Conservation (phyloP, 2,113 vertebrate species). For the Colinus virginianus region DNA sequence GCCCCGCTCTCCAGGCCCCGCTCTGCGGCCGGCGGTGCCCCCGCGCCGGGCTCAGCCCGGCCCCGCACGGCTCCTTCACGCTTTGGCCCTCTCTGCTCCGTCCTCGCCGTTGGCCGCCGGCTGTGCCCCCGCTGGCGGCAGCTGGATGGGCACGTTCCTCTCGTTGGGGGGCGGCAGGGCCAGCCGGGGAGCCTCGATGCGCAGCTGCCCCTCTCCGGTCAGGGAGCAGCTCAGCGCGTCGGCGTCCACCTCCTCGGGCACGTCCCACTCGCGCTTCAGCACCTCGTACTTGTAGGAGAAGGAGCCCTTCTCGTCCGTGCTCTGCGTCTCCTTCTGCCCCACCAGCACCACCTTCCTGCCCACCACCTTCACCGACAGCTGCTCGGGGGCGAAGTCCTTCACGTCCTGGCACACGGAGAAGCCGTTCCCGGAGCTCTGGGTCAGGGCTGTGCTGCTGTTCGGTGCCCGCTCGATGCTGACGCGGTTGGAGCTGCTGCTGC, state of each 20-base stretch:
- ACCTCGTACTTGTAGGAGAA: conserved; percentile 71
- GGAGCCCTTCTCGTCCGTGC: background rate
- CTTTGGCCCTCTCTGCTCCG: background rate
- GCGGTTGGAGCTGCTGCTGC: background rate
- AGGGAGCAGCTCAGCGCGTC: conserved; percentile 63
- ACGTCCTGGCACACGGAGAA: conserved; percentile 63
- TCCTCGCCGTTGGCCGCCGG: background rate
- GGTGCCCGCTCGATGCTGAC: background rate
- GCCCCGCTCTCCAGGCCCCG: background rate
- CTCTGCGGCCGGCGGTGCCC: background rate
- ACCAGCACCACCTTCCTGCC: conserved; percentile 60
- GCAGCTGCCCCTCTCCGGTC: conserved; percentile 58
- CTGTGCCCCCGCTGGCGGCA: background rate
- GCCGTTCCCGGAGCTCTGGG: background rate
- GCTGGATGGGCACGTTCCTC: background rate
- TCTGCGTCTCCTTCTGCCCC: conserved; percentile 61
- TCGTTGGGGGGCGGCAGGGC: background rate
- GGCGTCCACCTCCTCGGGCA: conserved; percentile 9
- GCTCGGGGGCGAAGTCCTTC: background rate
- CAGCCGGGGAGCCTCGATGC: conserved; percentile 51
- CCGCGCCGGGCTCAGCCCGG: conserved; percentile 32
- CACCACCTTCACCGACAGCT: conserved; percentile 64
- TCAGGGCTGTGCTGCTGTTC: background rate
- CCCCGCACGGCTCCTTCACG: fast-evolving
- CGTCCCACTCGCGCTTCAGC: conserved; percentile 50